phyloP scores from a whole-genome alignment of 2,888 invertebrate genomes.

The Apotomis capreana region DNA sequence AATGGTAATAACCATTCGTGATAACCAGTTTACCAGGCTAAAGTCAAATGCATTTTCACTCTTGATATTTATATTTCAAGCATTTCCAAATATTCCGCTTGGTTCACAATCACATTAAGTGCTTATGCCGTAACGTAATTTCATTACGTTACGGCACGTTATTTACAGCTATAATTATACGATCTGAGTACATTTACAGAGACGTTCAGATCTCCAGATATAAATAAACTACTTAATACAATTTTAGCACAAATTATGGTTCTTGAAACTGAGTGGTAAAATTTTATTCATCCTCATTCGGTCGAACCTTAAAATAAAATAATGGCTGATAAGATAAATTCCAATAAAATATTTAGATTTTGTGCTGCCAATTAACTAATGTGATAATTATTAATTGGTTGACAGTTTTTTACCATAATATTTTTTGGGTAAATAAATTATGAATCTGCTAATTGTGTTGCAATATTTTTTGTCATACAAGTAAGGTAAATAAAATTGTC shows the following conservation, averaged over 20 bases:
- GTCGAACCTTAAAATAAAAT: neutral
- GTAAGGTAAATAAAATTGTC: no score
- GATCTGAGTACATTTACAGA: neutral
- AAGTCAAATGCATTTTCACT: no score
- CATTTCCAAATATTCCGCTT: neutral
- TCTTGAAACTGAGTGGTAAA: neutral
- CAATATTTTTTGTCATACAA: no score
- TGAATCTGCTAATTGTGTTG: no score
- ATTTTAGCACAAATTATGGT: neutral
- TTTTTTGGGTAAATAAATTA: no score
- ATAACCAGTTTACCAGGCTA: no score
- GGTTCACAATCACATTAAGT: neutral
- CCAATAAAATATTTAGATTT: neutral
- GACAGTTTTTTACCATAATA: no score
- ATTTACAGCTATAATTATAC: neutral
- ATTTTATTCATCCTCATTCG: neutral
- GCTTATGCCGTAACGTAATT: neutral
- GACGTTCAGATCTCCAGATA: neutral
- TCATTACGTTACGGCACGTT: neutral
- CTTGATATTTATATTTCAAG: neutral
- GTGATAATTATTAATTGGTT: neutral
- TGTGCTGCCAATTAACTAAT: neutral
- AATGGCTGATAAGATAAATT: neutral
- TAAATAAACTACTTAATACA: neutral
- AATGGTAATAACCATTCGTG: no score